A percentile compares a stretch with the other conserved stretches of the same genome.
Evolutionary conservation across 2,113 vertebrate genomes (phyloP).

Genomic region (Anhinga anhinga): DNA sequence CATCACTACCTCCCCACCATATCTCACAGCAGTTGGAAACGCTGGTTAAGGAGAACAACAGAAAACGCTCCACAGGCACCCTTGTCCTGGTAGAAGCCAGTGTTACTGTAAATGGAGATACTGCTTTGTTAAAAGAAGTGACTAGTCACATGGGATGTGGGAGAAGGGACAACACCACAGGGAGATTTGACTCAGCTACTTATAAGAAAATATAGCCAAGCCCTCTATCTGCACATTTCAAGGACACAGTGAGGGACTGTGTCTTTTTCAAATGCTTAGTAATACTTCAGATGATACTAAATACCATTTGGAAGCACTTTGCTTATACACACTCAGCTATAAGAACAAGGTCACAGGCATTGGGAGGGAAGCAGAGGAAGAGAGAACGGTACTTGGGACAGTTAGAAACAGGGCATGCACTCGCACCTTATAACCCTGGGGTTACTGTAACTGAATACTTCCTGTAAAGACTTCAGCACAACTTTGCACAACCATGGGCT

Average conservation of each 20-base stretch:
- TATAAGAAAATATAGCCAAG: neutral
- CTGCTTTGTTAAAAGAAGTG: neutral
- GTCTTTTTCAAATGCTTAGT: neutral
- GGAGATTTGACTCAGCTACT: neutral
- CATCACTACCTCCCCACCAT: neutral
- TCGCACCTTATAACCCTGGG: neutral
- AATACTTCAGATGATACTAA: neutral
- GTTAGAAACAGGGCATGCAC: neutral
- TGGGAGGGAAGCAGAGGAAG: neutral
- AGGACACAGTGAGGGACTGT: neutral
- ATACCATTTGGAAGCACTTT: neutral
- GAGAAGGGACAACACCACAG: neutral
- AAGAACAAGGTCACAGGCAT: neutral
- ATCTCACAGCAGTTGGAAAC: neutral
- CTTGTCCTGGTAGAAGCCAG: neutral
- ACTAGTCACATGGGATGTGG: fast-evolving
- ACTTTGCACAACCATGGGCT: neutral
- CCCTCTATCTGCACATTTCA: neutral
- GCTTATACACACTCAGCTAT: neutral
- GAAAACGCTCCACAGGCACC: neutral
- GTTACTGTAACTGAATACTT: neutral
- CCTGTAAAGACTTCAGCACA: neutral
- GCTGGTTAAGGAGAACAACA: neutral
- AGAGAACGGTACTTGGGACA: neutral
- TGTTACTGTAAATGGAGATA: neutral